These are phyloP conservation scores for Corythornis vintsioides DNA, from an alignment of 2,113 vertebrate species.

Conservation along the genomic window DNA sequence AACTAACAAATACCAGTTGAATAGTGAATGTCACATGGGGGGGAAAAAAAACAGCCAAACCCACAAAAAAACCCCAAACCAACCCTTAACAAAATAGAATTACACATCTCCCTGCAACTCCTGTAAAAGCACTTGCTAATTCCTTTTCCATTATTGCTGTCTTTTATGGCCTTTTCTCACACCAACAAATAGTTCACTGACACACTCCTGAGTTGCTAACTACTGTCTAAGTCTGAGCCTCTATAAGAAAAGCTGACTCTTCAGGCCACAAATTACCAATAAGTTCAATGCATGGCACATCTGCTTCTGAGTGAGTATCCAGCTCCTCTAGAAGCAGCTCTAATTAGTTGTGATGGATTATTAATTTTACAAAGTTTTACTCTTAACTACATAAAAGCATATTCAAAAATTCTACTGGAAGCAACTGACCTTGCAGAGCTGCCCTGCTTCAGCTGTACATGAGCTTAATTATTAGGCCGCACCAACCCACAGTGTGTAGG, in stretches of 20 bases:
- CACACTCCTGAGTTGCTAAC: neutral
- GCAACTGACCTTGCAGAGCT: neutral
- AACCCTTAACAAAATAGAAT: neutral
- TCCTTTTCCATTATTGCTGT: neutral
- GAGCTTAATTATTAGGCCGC: constrained; percentile 10
- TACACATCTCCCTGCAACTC: neutral
- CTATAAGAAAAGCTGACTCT: neutral
- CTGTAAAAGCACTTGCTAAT: neutral
- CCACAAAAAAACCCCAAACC: neutral
- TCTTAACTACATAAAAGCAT: neutral
- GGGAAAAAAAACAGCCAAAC: neutral
- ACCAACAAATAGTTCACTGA: neutral
- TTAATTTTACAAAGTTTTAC: constrained; percentile 33
- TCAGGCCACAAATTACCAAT: neutral
- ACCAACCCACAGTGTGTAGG: neutral
- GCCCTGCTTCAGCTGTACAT: neutral
- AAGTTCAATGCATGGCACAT: neutral
- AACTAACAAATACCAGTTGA: neutral
- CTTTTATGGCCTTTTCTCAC: neutral
- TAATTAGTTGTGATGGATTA: neutral
- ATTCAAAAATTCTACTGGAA: neutral
- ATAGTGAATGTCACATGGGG: neutral
- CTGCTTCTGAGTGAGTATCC: constrained; percentile 4
- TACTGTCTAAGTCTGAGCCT: neutral
- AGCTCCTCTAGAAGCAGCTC: neutral